Percentiles rank a stretch among this genome's conserved stretches.
Conservation (phyloP, 2,797 vertebrate genomes). For the Meriones psammophilus region DNA sequence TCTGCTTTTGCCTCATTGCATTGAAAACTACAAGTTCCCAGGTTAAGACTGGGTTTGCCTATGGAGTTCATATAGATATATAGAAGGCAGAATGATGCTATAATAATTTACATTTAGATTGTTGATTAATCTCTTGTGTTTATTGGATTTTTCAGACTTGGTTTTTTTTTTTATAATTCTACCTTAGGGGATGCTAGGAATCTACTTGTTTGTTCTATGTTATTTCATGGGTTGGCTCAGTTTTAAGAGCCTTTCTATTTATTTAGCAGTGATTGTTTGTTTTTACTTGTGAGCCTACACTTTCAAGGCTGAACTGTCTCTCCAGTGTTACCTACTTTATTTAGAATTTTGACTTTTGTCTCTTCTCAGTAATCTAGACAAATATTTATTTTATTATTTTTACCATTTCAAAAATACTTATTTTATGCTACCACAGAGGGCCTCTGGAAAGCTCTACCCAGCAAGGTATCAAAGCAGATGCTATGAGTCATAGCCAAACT, state of each 20-base stretch:
- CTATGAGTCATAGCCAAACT: too few species aligned
- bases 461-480: too few species aligned
- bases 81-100: too few species aligned
- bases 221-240: neutral
- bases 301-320: neutral
- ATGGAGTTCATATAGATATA: too few species aligned
- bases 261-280: neutral
- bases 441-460: too few species aligned
- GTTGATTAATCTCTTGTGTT: too few species aligned
- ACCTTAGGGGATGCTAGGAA: neutral
- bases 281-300: neutral
- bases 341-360: neutral
- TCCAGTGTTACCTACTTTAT: neutral
- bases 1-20: too few species aligned
- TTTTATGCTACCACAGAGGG: neutral
- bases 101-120: too few species aligned
- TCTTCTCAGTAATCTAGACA: neutral
- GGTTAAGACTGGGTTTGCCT: too few species aligned
- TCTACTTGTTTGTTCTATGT: neutral
- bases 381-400: neutral
- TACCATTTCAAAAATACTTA: neutral
- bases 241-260: neutral
- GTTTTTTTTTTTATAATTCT: neutral
- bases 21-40: too few species aligned
- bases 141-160: neutral